Base-by-base conservation (phyloP, 1,140 invertebrate genomes). In the Drosophila pachea region DNA sequence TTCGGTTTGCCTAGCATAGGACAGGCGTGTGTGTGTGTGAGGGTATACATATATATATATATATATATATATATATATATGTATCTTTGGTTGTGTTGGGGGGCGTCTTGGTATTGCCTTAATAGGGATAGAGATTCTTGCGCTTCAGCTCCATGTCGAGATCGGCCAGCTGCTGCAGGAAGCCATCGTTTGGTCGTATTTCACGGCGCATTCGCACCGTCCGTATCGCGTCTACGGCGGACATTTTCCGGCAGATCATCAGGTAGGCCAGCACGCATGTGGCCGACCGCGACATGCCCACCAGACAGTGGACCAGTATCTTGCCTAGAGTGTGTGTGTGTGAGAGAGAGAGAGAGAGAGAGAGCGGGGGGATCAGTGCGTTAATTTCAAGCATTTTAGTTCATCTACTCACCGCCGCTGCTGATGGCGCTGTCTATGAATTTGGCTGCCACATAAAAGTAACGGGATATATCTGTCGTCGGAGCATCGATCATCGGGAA, bases 221-320 rank as follows among this genome's bases (percentile, higher is more conserved):
- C 7, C 90, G 90, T 45, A 97, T 90, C 9, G 96, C 95, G 60
- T 96, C 93, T 7, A 92, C 90, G 0, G 95, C 93, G n/a, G 92
- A 91, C 93, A 96, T 95, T 40, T 92, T 91, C 52, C 93, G 92
- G 79, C 94, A 94, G 49, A 97, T 93, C 94, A 97, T 96, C 32
- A 97, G 90, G 87, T 94, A 97, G 14, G 95, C 95, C 31, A 96
- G 90, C 0, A 95, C 94, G 69, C 95, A 93, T 0, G 95, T 95
- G 16, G 94, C 94, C 29, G 95, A 96, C 1, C 95, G 92, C 2
- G 95, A 96, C 59, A 96, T 93, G 16, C 96, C 95, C 90, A 95
- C 93, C 53, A 95, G 90, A 79, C 95, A 96, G 86, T 96, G 95
- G 2, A 97, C 94, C 55, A 95, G 91, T 1, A 95, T 93, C 88